Base-by-base conservation (phyloP, 2,888 invertebrate genomes). In the Stenodera caucasica region DNA sequence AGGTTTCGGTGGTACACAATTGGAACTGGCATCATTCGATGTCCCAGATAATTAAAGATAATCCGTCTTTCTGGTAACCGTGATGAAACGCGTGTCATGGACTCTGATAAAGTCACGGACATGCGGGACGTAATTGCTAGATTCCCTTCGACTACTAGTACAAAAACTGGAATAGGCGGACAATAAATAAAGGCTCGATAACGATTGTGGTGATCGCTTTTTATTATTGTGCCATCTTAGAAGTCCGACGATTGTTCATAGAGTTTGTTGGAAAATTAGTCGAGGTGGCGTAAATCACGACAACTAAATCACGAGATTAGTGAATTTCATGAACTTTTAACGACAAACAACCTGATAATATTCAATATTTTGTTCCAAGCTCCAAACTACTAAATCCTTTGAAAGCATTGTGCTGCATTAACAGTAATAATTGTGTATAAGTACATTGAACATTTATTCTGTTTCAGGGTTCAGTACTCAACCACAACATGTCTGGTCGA, bases 401-500 rank as follows among this genome's bases (percentile, higher is more conserved):
- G 63, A 72, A 69, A 69, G 70, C 69, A 55, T 72, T 72, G 65
- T 63, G 69, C 57, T 72, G 70, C 70, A 64, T 53, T 61, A 51
- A n/a, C n/a, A n/a, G 50, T 49, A 33, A 32, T 51, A 50, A 29
- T 52, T 60, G 45, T 57, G 40, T 55, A 49, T 15, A 62, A 49
- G 26, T 49, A 57, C 35, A 59, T 54, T 58, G 51, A 35, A 53
- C 37, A 50, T 58, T 45, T 67, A 49, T 71, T 68, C 72, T 73
- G 68, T 84, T 83, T 30, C 84, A 94, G 94, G 91, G 90, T 65
- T 84, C 88, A 55, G 83, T 90, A 65, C 81, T 95, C 73, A 90
- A 89, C 71, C 93, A 94, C 83, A 94, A 95, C 82, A 89, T 91
- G 73, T 89, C 92, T 51, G 92, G 93, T 57, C 87, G 94, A 66